A percentile compares a stretch with the other conserved stretches of the same genome.
Conservation (phyloP, 2,113 vertebrate genomes). For the Coracopsis vasa region DNA sequence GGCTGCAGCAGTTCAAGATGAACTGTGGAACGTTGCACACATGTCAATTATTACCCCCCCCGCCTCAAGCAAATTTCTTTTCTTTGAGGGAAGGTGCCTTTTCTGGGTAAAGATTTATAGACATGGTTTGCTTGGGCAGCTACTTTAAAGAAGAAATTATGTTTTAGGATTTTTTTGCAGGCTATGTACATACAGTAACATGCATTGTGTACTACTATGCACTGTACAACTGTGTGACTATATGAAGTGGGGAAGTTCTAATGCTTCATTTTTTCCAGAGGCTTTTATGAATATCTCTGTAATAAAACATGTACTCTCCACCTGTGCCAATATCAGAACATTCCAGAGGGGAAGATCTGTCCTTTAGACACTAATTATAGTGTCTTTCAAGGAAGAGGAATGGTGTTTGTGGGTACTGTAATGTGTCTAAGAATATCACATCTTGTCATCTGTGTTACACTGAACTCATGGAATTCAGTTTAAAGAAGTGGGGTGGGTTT, state of each 20-base stretch:
- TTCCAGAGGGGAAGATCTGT: background rate
- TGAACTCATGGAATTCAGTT: background rate
- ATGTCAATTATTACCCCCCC: background rate
- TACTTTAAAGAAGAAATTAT: background rate
- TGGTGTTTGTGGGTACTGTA: background rate
- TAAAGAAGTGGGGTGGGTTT: background rate
- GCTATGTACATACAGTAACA: background rate
- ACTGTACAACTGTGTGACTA: background rate
- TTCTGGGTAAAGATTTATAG: background rate
- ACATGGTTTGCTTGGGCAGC: background rate
- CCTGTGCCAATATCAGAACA: background rate
- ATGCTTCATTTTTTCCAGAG: background rate
- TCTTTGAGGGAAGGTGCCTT: background rate
- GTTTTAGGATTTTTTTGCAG: background rate
- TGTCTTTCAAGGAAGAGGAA: background rate
- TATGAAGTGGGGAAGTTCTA: background rate
- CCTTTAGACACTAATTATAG: background rate
- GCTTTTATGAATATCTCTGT: background rate
- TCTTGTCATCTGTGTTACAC: background rate
- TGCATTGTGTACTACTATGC: background rate
- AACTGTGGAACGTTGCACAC: background rate
- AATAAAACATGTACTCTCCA: background rate
- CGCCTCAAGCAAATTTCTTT: background rate
- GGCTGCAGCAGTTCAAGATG: background rate
- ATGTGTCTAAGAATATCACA: background rate